Evolutionary conservation across 2,113 vertebrate genomes (phyloP).

Genomic region (Grallaria varia): DNA sequence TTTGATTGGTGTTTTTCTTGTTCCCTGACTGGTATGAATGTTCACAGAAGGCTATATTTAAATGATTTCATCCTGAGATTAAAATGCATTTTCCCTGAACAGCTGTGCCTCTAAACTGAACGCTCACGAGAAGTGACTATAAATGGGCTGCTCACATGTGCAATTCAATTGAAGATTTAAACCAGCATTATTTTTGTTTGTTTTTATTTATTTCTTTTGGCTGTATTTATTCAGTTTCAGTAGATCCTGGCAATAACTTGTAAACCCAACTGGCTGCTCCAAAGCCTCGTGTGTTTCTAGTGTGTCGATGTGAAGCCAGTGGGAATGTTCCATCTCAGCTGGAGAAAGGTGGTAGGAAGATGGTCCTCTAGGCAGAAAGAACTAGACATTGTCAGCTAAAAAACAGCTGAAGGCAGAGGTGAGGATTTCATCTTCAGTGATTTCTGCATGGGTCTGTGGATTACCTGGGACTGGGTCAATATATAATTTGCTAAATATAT

Average conservation of each 20-base stretch:
- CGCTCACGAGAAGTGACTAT: constrained; percentile 30
- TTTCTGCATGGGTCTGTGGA: neutral
- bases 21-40: constrained; percentile 19
- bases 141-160: constrained; percentile 46
- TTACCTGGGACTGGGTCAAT: neutral
- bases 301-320: neutral
- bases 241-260: neutral
- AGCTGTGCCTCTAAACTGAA: constrained; percentile 35
- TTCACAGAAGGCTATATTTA: constrained; percentile 52
- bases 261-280: neutral
- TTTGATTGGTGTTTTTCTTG: constrained; percentile 33
- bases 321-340: neutral
- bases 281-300: neutral
- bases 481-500: neutral
- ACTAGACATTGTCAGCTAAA: neutral
- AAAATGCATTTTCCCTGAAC: constrained; percentile 49
- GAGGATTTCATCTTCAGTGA: neutral
- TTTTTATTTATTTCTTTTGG: neutral
- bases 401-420: neutral
- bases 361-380: neutral
- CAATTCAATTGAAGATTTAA: neutral
- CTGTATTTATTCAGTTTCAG: neutral
- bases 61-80: constrained; percentile 51
- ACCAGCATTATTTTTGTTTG: neutral
- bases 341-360: neutral